Base-by-base conservation (phyloP, 2,797 vertebrate genomes). In the Lacerta viridis region DNA sequence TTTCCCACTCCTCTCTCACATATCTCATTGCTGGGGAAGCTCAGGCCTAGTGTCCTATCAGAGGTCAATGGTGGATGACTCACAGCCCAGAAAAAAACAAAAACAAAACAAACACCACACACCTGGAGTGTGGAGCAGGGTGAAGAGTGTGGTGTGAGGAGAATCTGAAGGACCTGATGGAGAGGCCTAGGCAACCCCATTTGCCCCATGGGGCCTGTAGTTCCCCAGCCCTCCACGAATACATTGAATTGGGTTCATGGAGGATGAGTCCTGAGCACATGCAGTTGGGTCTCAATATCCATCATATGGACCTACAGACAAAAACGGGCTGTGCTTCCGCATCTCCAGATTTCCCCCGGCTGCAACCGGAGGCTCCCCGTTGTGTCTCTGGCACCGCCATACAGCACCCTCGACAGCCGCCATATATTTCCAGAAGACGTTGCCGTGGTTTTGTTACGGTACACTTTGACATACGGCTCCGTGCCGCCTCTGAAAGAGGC, bases 401-500 rank as follows among this genome's bases (percentile, higher is more conserved):
- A 68, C 46, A 1, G 74, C 39, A 0, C 84, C 89, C 89, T 91
- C 27, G 0, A 0, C 2, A 15, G 92, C 85, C 75, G 71, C 0
- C 2, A 80, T 1, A 4, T 18, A 0, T 69, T 93, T 59, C 91
- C 84, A 92, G 91, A 93, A 95, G 95, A 95, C 95, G 95, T 92
- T 93, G 94, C 87, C 84, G 77, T 92, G 86, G 80, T 94, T 94
- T 93, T 92, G 94, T 95, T 94, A 93, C 69, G 93, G 88, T 91
- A 88, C 95, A 89, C 90, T 91, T 93, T 94, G 93, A 95, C 94
- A 3, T 90, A 94, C 88, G 90, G 83, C 89, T 95, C 95, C 94
- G 90, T 5, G 92, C 93, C 92, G 94, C 94, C 91, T 93, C 93
- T 85, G 89, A 95, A 96, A 96, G 96, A 94, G 92, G 93, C 92